Percentiles rank a stretch among this genome's conserved stretches.
Conservation (phyloP, 2,113 vertebrate species). For the Noturus placidus region DNA sequence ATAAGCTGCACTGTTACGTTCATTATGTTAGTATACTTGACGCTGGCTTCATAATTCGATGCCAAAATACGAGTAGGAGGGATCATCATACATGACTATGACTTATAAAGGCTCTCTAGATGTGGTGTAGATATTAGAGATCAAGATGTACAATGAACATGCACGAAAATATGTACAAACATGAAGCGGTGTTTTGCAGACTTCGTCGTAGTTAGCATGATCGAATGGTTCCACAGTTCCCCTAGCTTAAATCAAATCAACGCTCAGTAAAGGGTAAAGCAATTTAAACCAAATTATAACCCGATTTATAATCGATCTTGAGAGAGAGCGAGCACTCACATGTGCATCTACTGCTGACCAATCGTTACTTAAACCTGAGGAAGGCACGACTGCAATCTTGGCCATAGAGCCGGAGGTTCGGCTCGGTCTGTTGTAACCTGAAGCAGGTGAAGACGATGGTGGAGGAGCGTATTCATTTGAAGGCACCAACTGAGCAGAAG, state of each 20-base stretch:
- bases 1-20: not conserved
- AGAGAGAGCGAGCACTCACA: constrained; percentile 64
- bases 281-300: not conserved
- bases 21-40: no score
- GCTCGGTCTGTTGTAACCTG: constrained; percentile 66
- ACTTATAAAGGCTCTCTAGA: not conserved
- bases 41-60: not conserved
- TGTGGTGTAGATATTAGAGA: not conserved
- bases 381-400: constrained; percentile 40
- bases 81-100: not conserved
- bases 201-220: not conserved
- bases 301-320: not conserved
- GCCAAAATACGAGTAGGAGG: not conserved
- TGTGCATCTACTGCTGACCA: constrained; percentile 69
- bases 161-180: not conserved
- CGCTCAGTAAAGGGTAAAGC: not conserved
- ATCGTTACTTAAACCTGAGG: constrained; percentile 45
- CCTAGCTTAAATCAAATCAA: not conserved
- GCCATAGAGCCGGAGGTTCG: constrained; percentile 46
- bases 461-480: constrained; percentile 59
- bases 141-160: not conserved
- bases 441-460: constrained; percentile 58
- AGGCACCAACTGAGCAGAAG: constrained; percentile 36
- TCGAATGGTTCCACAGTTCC: not conserved
- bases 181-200: not conserved